These are phyloP conservation scores for Leptodactylus fuscus DNA, from an alignment of 2,113 vertebrate species.

Conservation along the genomic window DNA sequence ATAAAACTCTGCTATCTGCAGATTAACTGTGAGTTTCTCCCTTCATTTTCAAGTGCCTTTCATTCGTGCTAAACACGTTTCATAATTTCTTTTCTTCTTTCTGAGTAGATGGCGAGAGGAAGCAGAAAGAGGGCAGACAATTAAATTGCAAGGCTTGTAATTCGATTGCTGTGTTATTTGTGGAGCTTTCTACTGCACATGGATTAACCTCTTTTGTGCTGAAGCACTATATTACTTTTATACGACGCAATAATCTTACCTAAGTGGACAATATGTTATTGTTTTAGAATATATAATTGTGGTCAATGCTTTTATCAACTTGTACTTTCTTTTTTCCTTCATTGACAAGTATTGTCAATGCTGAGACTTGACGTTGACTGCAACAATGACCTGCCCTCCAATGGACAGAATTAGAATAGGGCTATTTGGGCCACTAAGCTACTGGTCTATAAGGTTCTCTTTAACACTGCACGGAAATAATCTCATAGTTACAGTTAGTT, in stretches of 20 bases:
- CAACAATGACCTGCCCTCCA: no score
- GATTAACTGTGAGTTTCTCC: conserved; percentile 49
- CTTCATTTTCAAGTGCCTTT: conserved; percentile 60
- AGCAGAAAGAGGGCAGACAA: conserved; percentile 52
- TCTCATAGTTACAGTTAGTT: no score
- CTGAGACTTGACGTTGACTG: no score
- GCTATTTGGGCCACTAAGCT: no score
- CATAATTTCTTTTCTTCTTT: conserved; percentile 61
- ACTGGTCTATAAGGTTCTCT: no score
- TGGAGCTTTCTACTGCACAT: conserved; percentile 32
- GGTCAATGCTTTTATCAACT: no score
- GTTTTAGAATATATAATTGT: no score
- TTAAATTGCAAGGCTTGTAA: conserved; percentile 56
- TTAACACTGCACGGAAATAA: no score
- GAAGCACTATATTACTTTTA: neutral
- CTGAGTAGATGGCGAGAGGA: conserved; percentile 48
- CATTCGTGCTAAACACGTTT: conserved; percentile 54
- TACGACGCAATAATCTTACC: neutral
- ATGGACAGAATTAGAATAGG: no score
- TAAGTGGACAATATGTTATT: conserved; percentile 4
- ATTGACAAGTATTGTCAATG: no score
- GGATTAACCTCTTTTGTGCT: conserved; percentile 40
- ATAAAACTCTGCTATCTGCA: conserved; percentile 56
- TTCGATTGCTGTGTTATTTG: conserved; percentile 45
- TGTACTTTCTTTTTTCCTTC: no score